phyloP scores from a whole-genome alignment of 2,113 vertebrate genomes.

The Talpa occidentalis region DNA sequence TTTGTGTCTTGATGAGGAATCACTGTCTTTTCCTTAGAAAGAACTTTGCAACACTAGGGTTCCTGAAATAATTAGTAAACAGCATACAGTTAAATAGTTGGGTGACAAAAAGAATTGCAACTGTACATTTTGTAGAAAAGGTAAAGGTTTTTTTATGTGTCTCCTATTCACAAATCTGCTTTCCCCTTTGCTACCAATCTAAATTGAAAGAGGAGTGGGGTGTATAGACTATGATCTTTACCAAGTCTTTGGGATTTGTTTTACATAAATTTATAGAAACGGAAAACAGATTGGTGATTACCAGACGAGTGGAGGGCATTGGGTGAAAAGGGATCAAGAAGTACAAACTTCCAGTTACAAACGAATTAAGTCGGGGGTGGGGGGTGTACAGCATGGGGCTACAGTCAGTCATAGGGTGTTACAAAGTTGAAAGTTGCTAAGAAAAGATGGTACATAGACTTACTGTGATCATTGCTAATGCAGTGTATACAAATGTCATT shows the following conservation, averaged over 20 bases:
- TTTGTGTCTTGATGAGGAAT: background rate
- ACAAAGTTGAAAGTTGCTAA: too few species aligned
- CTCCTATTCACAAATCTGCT: background rate
- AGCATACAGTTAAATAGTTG: background rate
- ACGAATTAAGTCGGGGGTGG: too few species aligned
- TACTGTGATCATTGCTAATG: too few species aligned
- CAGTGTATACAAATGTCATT: too few species aligned
- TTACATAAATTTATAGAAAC: background rate
- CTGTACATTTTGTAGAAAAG: background rate
- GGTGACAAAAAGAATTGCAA: background rate
- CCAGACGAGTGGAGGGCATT: too few species aligned
- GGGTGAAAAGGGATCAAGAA: too few species aligned
- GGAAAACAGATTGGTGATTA: too few species aligned
- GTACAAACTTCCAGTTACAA: too few species aligned
- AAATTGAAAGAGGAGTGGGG: background rate
- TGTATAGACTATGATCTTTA: background rate
- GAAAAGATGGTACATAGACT: too few species aligned
- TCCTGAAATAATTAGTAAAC: slow-evolving; percentile 4
- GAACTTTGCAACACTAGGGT: background rate
- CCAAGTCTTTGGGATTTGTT: background rate
- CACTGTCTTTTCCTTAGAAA: background rate
- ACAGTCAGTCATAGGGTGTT: too few species aligned
- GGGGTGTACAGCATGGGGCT: too few species aligned
- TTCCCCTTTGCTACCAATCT: background rate
- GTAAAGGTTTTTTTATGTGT: background rate